phyloP scores from a whole-genome alignment of 2,888 invertebrate genomes.

The Microdon myrmicae region DNA sequence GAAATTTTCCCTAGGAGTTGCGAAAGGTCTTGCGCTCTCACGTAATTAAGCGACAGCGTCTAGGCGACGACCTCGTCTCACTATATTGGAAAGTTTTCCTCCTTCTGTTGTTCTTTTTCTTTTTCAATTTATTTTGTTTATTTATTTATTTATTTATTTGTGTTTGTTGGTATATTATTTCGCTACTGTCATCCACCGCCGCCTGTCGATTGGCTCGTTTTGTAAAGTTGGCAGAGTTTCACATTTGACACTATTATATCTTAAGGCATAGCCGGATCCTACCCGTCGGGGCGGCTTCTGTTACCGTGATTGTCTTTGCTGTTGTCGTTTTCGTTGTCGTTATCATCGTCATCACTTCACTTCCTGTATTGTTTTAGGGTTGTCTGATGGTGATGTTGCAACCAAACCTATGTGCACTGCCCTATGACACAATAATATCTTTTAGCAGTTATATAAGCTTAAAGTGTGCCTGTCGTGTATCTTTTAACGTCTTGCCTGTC shows the following conservation, averaged over 20 bases:
- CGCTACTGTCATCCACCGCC: background rate
- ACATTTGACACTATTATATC: constrained; percentile 42
- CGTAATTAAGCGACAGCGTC: constrained; percentile 45
- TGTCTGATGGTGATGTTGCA: constrained; percentile 3
- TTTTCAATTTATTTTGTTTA: no score
- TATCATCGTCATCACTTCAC: constrained; percentile 6
- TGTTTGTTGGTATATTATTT: no score
- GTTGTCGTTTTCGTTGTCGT: constrained; percentile 5
- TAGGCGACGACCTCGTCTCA: constrained; percentile 8
- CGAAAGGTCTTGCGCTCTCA: constrained; percentile 38
- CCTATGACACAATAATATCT: constrained; percentile 46
- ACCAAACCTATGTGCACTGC: constrained; percentile 42
- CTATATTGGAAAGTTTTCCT: no score
- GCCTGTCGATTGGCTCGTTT: background rate
- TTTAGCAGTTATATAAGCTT: constrained; percentile 32
- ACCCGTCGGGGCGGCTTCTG: no score
- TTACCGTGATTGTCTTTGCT: no score
- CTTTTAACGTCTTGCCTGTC: no score
- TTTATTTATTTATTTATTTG: no score
- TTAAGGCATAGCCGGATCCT: no score
- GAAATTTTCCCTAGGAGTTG: constrained; percentile 26
- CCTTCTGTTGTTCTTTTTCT: no score
- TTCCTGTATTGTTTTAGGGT: constrained; percentile 33
- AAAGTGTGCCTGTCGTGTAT: no score
- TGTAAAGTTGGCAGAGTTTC: constrained; percentile 17